Conservation (phyloP, 2,113 vertebrate species). For the Thoracochromis brauschi region DNA sequence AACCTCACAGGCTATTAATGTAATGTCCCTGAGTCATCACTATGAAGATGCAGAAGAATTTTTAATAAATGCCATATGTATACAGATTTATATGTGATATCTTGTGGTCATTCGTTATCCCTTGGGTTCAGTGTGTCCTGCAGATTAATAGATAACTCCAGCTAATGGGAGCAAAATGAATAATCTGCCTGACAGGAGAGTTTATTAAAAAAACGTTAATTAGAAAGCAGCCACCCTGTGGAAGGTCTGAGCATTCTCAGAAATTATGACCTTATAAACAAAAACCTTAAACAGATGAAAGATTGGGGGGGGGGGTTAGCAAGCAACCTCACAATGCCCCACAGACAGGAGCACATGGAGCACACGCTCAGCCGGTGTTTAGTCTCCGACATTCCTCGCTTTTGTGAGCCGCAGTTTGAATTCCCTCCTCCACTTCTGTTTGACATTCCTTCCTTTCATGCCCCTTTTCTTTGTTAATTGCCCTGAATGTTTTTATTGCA, state of each 20-base stretch:
- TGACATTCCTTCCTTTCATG: slow-evolving; percentile 45
- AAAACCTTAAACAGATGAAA: neutral
- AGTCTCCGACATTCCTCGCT: slow-evolving; percentile 30
- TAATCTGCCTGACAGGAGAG: neutral
- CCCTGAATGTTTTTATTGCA: slow-evolving; percentile 46
- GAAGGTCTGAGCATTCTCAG: neutral
- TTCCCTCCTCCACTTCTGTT: neutral
- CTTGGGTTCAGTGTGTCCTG: neutral
- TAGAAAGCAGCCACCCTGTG: neutral
- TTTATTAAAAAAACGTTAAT: neutral
- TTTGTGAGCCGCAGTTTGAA: slow-evolving; percentile 20
- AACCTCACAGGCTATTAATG: neutral
- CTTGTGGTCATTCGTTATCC: neutral
- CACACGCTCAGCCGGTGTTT: slow-evolving; percentile 23
- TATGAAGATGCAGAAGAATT: neutral
- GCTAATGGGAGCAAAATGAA: neutral
- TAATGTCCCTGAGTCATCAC: neutral
- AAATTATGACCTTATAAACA: neutral
- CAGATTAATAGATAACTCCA: neutral
- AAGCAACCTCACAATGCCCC: neutral
- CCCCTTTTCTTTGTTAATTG: slow-evolving; percentile 50
- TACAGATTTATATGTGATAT: neutral
- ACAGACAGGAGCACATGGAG: neutral
- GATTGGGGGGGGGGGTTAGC: neutral
- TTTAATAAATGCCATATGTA: neutral